Percentiles rank a stretch among this genome's conserved stretches.
Evolutionary conservation across 2,888 invertebrate species (phyloP).

Genomic region (Corythucha ciliata): DNA sequence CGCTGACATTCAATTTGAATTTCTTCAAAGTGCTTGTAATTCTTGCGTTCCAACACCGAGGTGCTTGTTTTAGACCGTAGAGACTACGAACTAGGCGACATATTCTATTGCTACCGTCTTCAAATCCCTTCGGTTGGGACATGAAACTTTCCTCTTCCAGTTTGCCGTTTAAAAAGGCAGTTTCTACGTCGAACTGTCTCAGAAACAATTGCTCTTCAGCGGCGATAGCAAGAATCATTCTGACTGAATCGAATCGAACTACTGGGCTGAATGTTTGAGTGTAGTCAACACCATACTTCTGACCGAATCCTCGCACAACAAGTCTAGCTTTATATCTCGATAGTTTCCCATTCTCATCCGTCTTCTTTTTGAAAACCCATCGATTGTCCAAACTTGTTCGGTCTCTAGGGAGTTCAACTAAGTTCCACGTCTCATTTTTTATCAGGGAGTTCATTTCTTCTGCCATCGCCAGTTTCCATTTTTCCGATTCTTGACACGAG

Average conservation of each 20-base stretch:
- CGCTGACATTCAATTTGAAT: neutral
- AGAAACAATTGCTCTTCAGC: constrained; percentile 31
- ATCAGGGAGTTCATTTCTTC: too few species aligned
- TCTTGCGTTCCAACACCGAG: constrained; percentile 1
- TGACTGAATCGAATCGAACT: constrained; percentile 34
- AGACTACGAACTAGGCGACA: constrained; percentile 38
- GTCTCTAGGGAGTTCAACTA: too few species aligned
- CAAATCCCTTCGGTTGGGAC: constrained; percentile 38
- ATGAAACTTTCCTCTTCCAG: constrained; percentile 38
- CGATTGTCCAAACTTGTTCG: too few species aligned
- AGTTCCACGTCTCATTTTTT: too few species aligned
- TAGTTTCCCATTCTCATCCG: neutral
- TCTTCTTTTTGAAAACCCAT: neutral
- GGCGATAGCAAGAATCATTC: constrained; percentile 32
- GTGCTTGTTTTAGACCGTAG: constrained; percentile 38
- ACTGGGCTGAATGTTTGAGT: constrained; percentile 21
- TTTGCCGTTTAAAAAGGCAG: constrained; percentile 23
- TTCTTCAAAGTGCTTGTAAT: neutral
- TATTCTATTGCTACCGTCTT: constrained; percentile 34
- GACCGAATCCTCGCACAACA: neutral
- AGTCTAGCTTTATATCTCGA: neutral
- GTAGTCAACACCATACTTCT: neutral
- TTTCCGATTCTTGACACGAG: too few species aligned
- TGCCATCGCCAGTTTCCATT: too few species aligned
- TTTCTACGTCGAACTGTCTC: constrained; percentile 36